Percentiles rank a stretch among this genome's conserved stretches.
phyloP scores from a whole-genome alignment of 2,113 vertebrate species.

The Bufo gargarizans region DNA sequence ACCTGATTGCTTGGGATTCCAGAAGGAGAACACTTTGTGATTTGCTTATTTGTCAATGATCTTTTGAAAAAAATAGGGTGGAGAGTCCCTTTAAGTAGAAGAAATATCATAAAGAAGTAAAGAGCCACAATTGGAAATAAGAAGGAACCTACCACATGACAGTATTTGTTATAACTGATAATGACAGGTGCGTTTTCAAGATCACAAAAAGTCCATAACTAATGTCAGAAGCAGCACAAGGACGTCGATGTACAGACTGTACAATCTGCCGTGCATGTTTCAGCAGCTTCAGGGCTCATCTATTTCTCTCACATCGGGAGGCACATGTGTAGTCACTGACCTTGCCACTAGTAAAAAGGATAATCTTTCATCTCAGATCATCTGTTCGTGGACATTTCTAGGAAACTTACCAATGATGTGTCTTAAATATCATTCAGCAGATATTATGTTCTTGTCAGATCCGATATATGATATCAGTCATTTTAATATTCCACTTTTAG shows the following conservation, averaged over 20 bases:
- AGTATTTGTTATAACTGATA: background rate
- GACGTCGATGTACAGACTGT: background rate
- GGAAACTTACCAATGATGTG: background rate
- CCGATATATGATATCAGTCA: background rate
- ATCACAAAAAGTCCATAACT: background rate
- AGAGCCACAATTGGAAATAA: background rate
- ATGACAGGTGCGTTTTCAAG: background rate
- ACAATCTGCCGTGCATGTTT: background rate
- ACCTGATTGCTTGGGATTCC: too few relatives aligned
- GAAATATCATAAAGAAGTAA: background rate
- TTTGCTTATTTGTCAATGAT: too few relatives aligned
- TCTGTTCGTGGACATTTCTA: conserved; percentile 11
- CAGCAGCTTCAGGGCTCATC: conserved; percentile 35
- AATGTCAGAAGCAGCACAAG: conserved; percentile 9
- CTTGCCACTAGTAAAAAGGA: conserved; percentile 26
- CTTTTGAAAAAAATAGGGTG: too few relatives aligned
- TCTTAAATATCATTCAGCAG: background rate
- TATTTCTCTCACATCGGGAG: conserved; percentile 31
- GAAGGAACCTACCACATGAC: background rate
- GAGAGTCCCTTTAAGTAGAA: background rate
- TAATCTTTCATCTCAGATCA: conserved; percentile 30
- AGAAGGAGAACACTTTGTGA: too few relatives aligned
- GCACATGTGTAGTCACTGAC: conserved; percentile 22
- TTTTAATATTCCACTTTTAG: background rate
- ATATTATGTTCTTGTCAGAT: background rate